A percentile compares a stretch with the other conserved stretches of the same genome.
phyloP scores from a whole-genome alignment of 2,113 vertebrate species.

The Girardinichthys multiradiatus region DNA sequence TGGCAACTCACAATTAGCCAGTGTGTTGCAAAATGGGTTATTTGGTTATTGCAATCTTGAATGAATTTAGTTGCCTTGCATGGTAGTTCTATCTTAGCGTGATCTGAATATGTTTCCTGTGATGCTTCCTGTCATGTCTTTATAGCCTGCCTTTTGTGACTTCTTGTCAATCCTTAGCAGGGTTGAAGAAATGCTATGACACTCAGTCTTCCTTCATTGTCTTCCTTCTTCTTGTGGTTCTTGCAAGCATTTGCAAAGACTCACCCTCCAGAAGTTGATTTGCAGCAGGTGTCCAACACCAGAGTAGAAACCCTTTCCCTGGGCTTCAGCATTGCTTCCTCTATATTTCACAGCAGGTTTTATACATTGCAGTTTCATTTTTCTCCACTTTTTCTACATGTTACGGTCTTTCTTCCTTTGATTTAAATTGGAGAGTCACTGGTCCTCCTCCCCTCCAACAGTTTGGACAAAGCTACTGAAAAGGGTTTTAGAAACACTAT shows the following conservation, averaged over 20 bases:
- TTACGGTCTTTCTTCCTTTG: neutral
- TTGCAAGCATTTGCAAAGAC: neutral
- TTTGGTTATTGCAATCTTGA: neutral
- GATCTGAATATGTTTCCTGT: conserved; percentile 9
- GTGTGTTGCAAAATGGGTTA: neutral
- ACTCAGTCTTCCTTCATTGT: neutral
- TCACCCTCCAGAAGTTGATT: neutral
- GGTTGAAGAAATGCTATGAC: neutral
- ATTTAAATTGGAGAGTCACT: neutral
- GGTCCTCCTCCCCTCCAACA: neutral
- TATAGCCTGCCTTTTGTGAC: neutral
- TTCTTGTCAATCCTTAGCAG: conserved; percentile 3
- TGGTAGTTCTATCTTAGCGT: neutral
- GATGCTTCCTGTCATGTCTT: neutral
- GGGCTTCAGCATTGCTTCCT: neutral
- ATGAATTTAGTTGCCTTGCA: neutral
- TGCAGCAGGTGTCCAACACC: neutral
- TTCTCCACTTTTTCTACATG: neutral
- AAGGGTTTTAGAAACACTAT: conserved; percentile 8
- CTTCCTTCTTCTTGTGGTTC: conserved; percentile 1
- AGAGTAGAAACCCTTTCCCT: neutral
- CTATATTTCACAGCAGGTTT: neutral
- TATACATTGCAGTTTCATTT: neutral
- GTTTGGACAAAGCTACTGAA: neutral
- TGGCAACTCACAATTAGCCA: neutral